Evolutionary conservation across 2,888 invertebrate genomes (phyloP), one percentile per base, ranked within the genome.

Genomic region (Lasioglossum calceatum): DNA sequence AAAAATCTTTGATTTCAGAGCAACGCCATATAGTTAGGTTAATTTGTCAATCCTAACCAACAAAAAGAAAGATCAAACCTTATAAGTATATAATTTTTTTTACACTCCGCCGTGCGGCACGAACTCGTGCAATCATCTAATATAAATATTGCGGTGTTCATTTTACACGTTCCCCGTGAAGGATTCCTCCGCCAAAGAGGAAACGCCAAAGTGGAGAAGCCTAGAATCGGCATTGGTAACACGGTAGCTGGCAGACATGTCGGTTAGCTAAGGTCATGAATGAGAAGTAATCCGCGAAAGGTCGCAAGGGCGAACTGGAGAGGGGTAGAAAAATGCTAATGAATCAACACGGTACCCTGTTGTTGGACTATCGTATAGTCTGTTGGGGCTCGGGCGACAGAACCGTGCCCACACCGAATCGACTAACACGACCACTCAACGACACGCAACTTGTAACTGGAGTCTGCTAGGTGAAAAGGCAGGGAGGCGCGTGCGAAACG

Each of bases 401-500:
- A 58, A 39, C 71, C 42, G 39, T 42, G 39, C 42, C n/a, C 19
- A n/a, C 36, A 58, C 44, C 39, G 79, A 47, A 27, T 39, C 16
- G 47, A 71, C 44, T 61, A 78, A 78, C 70, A 81, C 54, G 61
- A 47, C 74, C 47, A 42, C 44, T 42, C 76, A 73, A 81, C 82
- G 85, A 86, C 84, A 87, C 72, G 87, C 86, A 84, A 85, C 79
- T 84, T 81, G 81, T 76, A 87, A 79, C 84, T 72, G 42, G 64
- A 83, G 79, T 75, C 84, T 80, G 73, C 72, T 84, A 82, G 87
- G 82, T 82, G 86, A 86, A 78, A 88, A 83, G 76, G 84, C 85
- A 88, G 84, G 61, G 67, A 81, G 70, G 70, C 74, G 84, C 79
- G 86, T 87, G 87, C 81, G 88, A 92, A 91, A 88, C 85, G 89